A percentile compares a stretch with the other conserved stretches of the same genome.
Conservation (phyloP, 2,113 vertebrate species). For the Penelope pileata region DNA sequence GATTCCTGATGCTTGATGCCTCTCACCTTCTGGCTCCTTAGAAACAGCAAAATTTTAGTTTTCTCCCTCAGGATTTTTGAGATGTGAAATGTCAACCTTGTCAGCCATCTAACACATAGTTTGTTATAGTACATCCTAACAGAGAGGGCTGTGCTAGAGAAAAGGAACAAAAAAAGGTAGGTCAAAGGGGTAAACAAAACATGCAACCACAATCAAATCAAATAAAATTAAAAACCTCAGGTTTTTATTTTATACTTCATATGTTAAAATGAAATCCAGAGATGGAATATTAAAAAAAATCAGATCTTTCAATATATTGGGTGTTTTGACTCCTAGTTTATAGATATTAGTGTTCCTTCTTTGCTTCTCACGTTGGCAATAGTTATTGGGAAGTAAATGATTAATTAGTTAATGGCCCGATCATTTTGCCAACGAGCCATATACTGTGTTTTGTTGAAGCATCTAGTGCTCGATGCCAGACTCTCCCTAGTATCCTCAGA, state of each 20-base stretch:
- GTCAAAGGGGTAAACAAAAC: background rate
- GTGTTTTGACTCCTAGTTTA: background rate
- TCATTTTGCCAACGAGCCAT: background rate
- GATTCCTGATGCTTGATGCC: background rate
- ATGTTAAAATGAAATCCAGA: background rate
- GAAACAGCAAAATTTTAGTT: background rate
- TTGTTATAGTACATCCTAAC: background rate
- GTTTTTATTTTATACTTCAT: background rate
- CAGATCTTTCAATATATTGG: fast-evolving
- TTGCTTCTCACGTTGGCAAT: background rate
- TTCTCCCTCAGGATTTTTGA: background rate
- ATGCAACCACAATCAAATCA: background rate
- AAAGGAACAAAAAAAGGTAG: background rate
- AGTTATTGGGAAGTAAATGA: background rate
- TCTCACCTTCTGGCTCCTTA: background rate
- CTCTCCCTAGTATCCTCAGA: background rate
- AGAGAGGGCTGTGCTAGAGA: background rate
- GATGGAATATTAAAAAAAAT: fast-evolving
- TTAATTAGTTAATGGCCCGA: background rate
- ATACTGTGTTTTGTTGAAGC: background rate
- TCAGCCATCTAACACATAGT: background rate
- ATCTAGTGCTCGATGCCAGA: background rate
- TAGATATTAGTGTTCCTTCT: background rate
- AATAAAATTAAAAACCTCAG: fast-evolving
- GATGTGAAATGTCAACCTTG: fast-evolving